phyloP scores from a whole-genome alignment of 2,113 vertebrate genomes.

The Diadophis punctatus region DNA sequence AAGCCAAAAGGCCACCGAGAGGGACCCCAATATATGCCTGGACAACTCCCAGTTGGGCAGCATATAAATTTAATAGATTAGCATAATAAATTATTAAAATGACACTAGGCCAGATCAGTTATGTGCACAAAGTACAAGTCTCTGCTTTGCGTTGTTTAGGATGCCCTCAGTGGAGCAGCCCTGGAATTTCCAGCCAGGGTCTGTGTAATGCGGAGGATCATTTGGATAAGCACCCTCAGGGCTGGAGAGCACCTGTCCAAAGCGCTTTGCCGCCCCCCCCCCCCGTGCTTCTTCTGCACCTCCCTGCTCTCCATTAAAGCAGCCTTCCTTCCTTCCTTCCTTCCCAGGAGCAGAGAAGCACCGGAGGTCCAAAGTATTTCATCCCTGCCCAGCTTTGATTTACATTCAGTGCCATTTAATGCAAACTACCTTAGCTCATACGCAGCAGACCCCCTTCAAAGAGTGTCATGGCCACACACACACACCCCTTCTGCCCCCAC shows the following conservation, averaged over 20 bases:
- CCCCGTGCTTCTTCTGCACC: too few relatives aligned
- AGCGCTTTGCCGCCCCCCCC: background rate
- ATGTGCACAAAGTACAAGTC: background rate
- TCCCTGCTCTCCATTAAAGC: background rate
- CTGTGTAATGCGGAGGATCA: background rate
- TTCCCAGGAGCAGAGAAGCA: background rate
- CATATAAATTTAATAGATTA: background rate
- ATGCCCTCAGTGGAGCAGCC: too few relatives aligned
- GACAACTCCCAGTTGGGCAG: background rate
- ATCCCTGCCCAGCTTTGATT: background rate
- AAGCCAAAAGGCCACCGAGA: background rate
- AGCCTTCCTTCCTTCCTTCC: background rate
- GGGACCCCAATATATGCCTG: background rate
- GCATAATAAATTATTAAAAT: background rate
- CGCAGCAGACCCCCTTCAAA: too few relatives aligned
- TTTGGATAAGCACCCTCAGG: background rate
- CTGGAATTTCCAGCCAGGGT: background rate
- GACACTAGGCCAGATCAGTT: background rate
- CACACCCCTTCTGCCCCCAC: background rate
- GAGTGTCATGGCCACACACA: accelerated
- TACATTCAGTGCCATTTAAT: too few relatives aligned
- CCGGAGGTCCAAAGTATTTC: background rate
- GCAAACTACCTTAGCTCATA: background rate
- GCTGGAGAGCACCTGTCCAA: background rate
- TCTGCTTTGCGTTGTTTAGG: background rate